A percentile compares a stretch with the other conserved stretches of the same genome.
These are phyloP conservation scores for Petrocephalus microphthalmus DNA, from an alignment of 2,113 vertebrate genomes.

Conservation along the genomic window DNA sequence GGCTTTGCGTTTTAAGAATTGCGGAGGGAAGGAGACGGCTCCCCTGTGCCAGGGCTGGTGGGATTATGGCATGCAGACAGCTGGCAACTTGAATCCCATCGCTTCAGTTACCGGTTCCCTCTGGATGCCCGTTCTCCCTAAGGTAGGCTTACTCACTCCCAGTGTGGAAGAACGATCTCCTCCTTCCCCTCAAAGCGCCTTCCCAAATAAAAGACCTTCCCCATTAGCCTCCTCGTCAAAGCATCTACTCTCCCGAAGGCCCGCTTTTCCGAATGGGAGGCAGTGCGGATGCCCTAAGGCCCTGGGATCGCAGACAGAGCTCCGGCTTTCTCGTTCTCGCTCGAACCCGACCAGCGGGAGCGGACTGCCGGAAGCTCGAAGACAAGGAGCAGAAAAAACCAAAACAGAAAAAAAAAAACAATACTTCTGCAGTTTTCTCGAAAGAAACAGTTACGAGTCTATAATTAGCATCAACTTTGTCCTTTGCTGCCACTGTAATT, in stretches of 20 bases:
- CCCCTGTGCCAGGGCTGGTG: not conserved
- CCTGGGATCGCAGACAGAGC: not conserved
- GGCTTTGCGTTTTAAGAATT: not conserved
- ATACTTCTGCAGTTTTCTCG: not conserved
- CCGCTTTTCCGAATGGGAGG: not conserved
- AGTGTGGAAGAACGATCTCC: not conserved
- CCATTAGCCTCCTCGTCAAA: not conserved
- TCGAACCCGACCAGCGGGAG: not conserved
- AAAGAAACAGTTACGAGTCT: not conserved
- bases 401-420: not conserved
- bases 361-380: not conserved
- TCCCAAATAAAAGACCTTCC: not conserved
- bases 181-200: not conserved
- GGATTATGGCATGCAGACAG: not conserved
- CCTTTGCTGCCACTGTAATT: not conserved
- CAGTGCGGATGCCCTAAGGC: not conserved
- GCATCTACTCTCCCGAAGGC: not conserved
- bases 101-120: not conserved
- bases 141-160: not conserved
- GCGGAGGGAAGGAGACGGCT: not conserved
- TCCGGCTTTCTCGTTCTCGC: not conserved
- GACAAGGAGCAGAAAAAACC: not conserved
- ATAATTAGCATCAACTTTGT: not conserved
- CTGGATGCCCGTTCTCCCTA: not conserved
- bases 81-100: not conserved